Percentiles rank a stretch among this genome's conserved stretches.
phyloP scores from a whole-genome alignment of 2,888 invertebrate species.

The Drosophila nigricruria region DNA sequence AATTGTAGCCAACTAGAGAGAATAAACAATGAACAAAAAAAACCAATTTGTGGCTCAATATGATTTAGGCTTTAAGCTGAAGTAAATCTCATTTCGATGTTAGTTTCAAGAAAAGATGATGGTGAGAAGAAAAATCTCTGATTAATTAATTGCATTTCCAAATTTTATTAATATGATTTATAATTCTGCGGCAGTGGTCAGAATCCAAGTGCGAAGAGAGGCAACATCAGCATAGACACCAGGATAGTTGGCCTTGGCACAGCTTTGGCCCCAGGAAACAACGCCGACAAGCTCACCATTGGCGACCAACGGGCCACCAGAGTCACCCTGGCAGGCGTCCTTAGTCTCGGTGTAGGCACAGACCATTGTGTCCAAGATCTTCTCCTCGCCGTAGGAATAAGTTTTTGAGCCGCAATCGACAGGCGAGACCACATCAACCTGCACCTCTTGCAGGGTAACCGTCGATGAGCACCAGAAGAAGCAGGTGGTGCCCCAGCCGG shows the following conservation, averaged over 20 bases:
- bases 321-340: conserved; percentile 85
- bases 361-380: conserved; percentile 78
- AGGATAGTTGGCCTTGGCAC: conserved; percentile 78
- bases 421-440: conserved; percentile 56
- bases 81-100: too few species aligned
- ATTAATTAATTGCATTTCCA: neutral
- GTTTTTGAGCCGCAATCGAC: conserved; percentile 30
- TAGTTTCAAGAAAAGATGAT: too few species aligned
- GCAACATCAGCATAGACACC: conserved; percentile 83
- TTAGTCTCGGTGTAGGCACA: conserved; percentile 77
- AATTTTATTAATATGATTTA: conserved; percentile 44
- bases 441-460: conserved; percentile 54
- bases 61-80: too few species aligned
- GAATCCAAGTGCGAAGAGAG: conserved; percentile 65
- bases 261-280: conserved; percentile 84
- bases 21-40: neutral
- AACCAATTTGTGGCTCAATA: too few species aligned
- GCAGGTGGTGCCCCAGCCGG: conserved; percentile 84
- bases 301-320: conserved; percentile 84
- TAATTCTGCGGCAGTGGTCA: conserved; percentile 28
- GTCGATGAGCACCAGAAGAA: conserved; percentile 55
- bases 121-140: neutral
- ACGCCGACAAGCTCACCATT: conserved; percentile 76
- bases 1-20: neutral
- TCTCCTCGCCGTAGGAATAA: conserved; percentile 58